phyloP scores from a whole-genome alignment of 2,888 invertebrate genomes.

The Acanthopleura granulata region DNA sequence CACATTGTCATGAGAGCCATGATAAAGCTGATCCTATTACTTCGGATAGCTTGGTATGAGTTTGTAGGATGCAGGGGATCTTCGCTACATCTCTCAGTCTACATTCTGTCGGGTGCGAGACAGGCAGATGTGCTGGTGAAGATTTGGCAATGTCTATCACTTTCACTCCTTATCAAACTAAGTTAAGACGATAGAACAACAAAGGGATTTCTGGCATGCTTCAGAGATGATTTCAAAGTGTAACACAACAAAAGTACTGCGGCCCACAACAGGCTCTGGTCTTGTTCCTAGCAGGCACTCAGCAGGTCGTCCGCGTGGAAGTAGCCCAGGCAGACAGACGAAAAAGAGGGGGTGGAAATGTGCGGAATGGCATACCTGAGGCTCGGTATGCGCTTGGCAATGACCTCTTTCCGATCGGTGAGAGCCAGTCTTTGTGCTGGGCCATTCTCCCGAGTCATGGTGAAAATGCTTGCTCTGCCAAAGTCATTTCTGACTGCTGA shows the following conservation, averaged over 20 bases:
- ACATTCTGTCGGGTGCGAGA: too few species aligned
- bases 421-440: slow-evolving; percentile 4
- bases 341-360: slow-evolving; percentile 19
- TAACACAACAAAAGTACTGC: neutral
- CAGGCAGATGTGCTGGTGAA: too few species aligned
- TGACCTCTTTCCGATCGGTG: slow-evolving; percentile 9
- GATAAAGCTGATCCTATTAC: too few species aligned
- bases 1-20: too few species aligned
- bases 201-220: slow-evolving; percentile 18
- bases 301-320: neutral
- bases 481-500: slow-evolving; percentile 13
- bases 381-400: slow-evolving; percentile 11
- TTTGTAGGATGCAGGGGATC: too few species aligned
- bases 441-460: neutral
- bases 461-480: neutral
- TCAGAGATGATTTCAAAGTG: slow-evolving; percentile 14
- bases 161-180: neutral
- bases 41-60: too few species aligned
- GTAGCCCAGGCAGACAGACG: slow-evolving; percentile 2
- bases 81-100: too few species aligned
- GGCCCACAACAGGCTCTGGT: slow-evolving; percentile 1
- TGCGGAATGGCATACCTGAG: slow-evolving; percentile 14
- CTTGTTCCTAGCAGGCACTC: neutral
- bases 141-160: too few species aligned
- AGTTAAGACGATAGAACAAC: neutral